Percentiles rank a stretch among this genome's conserved stretches.
Evolutionary conservation across 2,888 invertebrate species (phyloP).

Genomic region (Rhogogaster chlorosoma): DNA sequence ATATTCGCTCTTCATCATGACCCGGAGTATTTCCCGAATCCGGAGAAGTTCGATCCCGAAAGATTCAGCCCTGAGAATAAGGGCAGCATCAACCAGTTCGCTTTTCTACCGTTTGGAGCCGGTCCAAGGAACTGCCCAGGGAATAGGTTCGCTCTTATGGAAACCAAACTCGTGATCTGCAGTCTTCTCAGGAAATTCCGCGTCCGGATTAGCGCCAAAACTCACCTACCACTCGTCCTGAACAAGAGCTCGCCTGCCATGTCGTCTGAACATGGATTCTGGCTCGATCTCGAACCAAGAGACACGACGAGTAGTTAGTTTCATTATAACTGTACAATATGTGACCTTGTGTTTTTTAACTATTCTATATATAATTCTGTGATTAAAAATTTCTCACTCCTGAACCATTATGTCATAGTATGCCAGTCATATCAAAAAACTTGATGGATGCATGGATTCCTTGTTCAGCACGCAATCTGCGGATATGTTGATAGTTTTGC

Average conservation of each 20-base stretch:
- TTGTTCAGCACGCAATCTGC: too few relatives aligned
- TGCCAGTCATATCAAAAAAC: too few relatives aligned
- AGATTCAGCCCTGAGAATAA: slow-evolving; percentile 73
- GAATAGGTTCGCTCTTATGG: slow-evolving; percentile 76
- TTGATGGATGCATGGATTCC: too few relatives aligned
- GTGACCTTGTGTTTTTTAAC: background rate
- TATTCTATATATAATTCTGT: too few relatives aligned
- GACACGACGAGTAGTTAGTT: background rate
- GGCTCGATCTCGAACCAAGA: slow-evolving; percentile 71
- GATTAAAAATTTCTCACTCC: too few relatives aligned
- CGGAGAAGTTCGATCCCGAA: slow-evolving; percentile 76
- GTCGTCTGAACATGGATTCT: slow-evolving; percentile 72
- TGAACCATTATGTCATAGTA: too few relatives aligned
- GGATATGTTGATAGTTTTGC: too few relatives aligned
- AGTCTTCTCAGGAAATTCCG: slow-evolving; percentile 74
- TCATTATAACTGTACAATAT: background rate
- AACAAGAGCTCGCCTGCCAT: slow-evolving; percentile 67
- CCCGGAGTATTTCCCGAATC: slow-evolving; percentile 74
- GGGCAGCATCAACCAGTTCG: slow-evolving; percentile 77
- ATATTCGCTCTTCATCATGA: slow-evolving; percentile 74
- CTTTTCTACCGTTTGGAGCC: slow-evolving; percentile 80
- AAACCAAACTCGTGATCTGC: slow-evolving; percentile 76
- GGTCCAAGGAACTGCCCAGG: slow-evolving; percentile 81
- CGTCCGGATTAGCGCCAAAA: slow-evolving; percentile 73
- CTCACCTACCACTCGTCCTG: slow-evolving; percentile 73